Conservation (phyloP, 2,113 vertebrate genomes). For the Uropsilus gracilis region DNA sequence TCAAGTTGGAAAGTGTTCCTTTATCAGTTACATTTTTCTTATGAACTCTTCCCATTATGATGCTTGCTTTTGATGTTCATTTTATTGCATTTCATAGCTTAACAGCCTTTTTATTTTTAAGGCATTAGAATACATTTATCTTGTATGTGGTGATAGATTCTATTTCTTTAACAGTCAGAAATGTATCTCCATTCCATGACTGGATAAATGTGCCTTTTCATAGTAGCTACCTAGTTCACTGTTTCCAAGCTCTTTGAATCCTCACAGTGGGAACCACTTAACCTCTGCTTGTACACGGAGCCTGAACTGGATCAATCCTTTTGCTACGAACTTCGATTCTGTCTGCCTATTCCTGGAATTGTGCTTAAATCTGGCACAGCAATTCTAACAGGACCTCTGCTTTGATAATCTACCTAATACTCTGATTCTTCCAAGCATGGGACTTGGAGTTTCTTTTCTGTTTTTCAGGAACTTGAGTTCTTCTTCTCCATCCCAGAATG, state of each 20-base stretch:
- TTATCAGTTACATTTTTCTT: conserved; percentile 70
- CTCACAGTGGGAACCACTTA: neutral
- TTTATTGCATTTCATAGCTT: conserved; percentile 65
- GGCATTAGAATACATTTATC: conserved; percentile 59
- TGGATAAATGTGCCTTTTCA: conserved; percentile 33
- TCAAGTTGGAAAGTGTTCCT: conserved; percentile 18
- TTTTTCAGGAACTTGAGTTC: neutral
- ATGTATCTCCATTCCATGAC: neutral
- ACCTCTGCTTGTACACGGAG: neutral
- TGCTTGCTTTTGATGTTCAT: conserved; percentile 63
- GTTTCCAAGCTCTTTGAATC: conserved; percentile 22
- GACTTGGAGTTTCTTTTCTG: neutral
- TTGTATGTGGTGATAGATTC: conserved; percentile 52
- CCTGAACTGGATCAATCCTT: neutral
- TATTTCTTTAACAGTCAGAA: conserved; percentile 47
- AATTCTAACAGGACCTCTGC: neutral
- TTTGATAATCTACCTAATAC: neutral
- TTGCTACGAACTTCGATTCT: neutral
- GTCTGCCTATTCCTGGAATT: neutral
- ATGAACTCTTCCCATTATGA: conserved; percentile 66
- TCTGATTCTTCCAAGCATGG: neutral
- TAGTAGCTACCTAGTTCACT: neutral
- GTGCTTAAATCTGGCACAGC: neutral
- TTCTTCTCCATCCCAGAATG: neutral
- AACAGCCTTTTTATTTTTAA: conserved; percentile 63